Base-by-base conservation (phyloP, 53 echinoderm and acorn worm genomes). In the Patiria pectinifera region DNA sequence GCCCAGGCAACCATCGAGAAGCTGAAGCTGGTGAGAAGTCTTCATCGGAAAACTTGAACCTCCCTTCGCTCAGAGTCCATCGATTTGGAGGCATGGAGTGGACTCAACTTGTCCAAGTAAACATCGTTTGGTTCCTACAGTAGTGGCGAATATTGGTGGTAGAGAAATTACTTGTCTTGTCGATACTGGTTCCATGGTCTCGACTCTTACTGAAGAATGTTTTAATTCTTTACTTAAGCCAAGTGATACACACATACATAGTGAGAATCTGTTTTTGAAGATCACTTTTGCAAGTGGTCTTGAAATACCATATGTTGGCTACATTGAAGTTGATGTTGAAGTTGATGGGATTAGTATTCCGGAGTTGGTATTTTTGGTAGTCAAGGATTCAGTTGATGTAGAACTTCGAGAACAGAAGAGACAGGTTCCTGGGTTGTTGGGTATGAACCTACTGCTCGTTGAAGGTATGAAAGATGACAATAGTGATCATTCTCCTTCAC, bases 241-340 rank as follows among this genome's bases (percentile, higher is more conserved):
- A 19, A 21, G 18, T 48, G 86, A 43, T 14, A 86, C 6, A 0
- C n/a, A 21, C 1, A 18, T 86, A 47, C 45, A 86, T 3, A 46
- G 12, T 72, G 26, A 72, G 48, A 74, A 3, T 49, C 75, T 74
- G 19, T 86, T 15, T 3, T 74, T 86, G 71, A 46, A 43, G 19
- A 86, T 86, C 48, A 86, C 86, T n/a, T 47, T 74, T 21, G 86
- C 86, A 46, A 71, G 11, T 49, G 86, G 86, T 72, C 75, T 86
- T 15, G 86, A 72, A 26, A 82, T 83, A 23, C 83, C 62, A 3
- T 83, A 83, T 25, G 12, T 24, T 60, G 83, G 83, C 4, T 87
- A 76, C 13, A 59, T 87, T 22, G 87, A 87, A 16, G 35, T 60
- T 58, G 77, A 87, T 21, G 24, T 87, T 53, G 75, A 14, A 5